Conservation (phyloP, 2,797 vertebrate species). For the Parauchenoglanis ngamensis region DNA sequence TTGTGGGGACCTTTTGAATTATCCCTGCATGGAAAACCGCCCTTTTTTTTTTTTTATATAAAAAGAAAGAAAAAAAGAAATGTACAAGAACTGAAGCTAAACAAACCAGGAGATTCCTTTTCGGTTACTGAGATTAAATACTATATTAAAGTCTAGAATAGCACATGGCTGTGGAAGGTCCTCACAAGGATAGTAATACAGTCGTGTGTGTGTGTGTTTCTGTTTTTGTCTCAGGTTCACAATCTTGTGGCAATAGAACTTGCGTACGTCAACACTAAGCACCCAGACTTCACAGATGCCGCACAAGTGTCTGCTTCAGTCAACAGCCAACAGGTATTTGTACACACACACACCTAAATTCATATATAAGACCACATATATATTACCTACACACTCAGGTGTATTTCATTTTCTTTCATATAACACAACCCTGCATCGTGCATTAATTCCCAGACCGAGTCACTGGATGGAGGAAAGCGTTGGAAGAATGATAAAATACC, state of each 20-base stretch:
- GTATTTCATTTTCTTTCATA: neutral
- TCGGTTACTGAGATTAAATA: neutral
- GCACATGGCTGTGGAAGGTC: too few species aligned
- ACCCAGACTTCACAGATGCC: slow-evolving; percentile 83
- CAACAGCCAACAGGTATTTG: slow-evolving; percentile 80
- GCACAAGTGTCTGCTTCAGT: slow-evolving; percentile 81
- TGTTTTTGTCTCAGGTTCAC: slow-evolving; percentile 72
- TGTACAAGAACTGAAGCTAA: neutral
- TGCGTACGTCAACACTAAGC: slow-evolving; percentile 86
- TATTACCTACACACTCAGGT: neutral
- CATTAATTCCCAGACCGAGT: slow-evolving; percentile 66
- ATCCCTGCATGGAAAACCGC: neutral
- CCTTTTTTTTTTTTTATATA: neutral
- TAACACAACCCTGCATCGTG: neutral
- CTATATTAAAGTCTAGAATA: neutral
- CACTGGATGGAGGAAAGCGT: slow-evolving; percentile 72
- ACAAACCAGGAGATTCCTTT: neutral
- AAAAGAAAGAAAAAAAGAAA: too few species aligned
- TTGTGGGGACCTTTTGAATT: neutral
- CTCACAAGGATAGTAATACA: too few species aligned
- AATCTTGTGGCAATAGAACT: slow-evolving; percentile 83
- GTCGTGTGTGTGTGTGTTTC: neutral
- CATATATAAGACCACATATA: neutral
- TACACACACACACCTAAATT: too few species aligned
- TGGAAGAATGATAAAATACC: slow-evolving; percentile 77